These are phyloP conservation scores for Eubucco bourcierii DNA, from an alignment of 2,113 vertebrate species.

Conservation along the genomic window DNA sequence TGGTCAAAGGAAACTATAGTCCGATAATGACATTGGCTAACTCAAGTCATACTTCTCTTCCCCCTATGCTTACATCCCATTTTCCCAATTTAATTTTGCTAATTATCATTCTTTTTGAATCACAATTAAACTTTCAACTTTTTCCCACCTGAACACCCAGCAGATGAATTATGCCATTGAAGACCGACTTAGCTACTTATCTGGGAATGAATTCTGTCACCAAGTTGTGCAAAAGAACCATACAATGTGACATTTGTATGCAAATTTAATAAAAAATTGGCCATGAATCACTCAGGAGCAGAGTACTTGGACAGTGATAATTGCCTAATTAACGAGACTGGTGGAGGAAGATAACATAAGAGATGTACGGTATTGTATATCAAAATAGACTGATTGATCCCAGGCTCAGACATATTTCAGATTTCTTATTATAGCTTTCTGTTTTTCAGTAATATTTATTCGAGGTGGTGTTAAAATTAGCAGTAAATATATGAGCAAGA, in stretches of 20 bases:
- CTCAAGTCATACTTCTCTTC: neutral
- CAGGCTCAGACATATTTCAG: neutral
- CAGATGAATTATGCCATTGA: neutral
- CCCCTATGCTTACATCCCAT: neutral
- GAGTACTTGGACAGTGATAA: neutral
- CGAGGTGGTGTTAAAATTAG: neutral
- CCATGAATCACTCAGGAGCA: neutral
- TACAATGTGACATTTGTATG: neutral
- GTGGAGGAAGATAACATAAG: constrained; percentile 12
- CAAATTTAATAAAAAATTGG: constrained; percentile 13
- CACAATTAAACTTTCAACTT: neutral
- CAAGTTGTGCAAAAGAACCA: neutral
- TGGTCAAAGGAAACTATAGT: neutral
- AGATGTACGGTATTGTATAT: neutral
- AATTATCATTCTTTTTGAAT: neutral
- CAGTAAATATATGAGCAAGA: neutral
- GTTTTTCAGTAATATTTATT: neutral
- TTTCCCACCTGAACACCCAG: neutral
- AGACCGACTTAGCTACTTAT: neutral
- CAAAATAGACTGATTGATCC: neutral
- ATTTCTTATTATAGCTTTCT: neutral
- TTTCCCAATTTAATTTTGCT: constrained; percentile 2
- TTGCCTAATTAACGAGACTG: neutral
- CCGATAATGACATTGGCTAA: neutral
- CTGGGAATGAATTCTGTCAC: neutral